Evolutionary conservation across 2,113 vertebrate species (phyloP), one percentile per base, ranked within the genome.

Genomic region (Orcinus orca): DNA sequence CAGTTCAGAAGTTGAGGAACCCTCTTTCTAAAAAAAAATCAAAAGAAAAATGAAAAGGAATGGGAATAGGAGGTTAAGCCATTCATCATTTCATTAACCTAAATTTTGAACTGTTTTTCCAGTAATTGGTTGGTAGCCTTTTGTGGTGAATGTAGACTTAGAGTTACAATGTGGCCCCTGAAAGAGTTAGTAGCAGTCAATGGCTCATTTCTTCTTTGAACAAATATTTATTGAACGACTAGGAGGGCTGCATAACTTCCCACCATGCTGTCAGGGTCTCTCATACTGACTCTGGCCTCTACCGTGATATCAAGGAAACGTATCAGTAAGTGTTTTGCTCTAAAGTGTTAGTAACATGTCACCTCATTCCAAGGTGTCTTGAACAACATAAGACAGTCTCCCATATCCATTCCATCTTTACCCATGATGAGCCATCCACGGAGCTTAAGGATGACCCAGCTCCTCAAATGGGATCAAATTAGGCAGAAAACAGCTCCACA

Each of bases 371-470:
- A 36, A 17, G 15, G 4, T 9, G 1, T 12, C 18, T 8, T 26
- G 15, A 15, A 25, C 62, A 60, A 7, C 1, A 0, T 0, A 2
- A 23, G 36, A 3, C 3, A 7, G 17, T 11, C 17, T 25, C 29
- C 31, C 2, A 1, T 6, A 8, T 23, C 65, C 1, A 0, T 2
- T 25, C 3, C 29, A 3, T 23, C 70, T 67, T 47, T 1, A 15
- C 60, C 71, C 13, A 62, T 5, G n/a, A 81, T 2, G 4, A 0
- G 2, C n/a, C 36, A 29, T 13, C 33, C 12, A 0, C 15, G 60
- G 62, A 12, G 18, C 18, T 58, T 53, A 36, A 0, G 38, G 74
- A 29, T 6, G 17, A 79, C n/a, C 44, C 20, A 31, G 11, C 12
- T 68, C 58, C 29, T 73, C 62, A 86, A 25, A 6, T 5, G 3